phyloP scores from a whole-genome alignment of 2,888 invertebrate genomes.

The Thalpophila matura region DNA sequence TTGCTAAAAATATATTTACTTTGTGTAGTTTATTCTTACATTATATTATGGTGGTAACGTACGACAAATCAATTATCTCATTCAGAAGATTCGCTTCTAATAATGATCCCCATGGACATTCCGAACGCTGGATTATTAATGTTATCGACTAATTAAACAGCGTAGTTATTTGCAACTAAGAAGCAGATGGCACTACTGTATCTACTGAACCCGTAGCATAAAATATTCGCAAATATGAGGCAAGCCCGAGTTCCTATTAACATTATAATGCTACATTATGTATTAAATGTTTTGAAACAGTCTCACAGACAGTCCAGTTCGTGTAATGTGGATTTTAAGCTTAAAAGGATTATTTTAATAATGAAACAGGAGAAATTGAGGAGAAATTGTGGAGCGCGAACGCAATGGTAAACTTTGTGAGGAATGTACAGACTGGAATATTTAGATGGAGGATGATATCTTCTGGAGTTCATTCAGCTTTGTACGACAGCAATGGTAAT shows the following conservation, averaged over 20 bases:
- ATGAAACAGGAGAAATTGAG: constrained; percentile 50
- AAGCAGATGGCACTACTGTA: not conserved
- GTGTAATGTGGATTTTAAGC: constrained; percentile 50
- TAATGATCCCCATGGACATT: too few relatives aligned
- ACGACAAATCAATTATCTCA: too few relatives aligned
- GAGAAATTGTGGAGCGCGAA: constrained; percentile 29
- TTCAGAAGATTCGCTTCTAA: too few relatives aligned
- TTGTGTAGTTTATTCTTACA: too few relatives aligned
- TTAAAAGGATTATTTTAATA: constrained; percentile 62
- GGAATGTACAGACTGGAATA: constrained; percentile 4
- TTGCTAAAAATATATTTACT: too few relatives aligned
- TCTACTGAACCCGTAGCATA: not conserved
- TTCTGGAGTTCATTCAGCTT: not conserved
- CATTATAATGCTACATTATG: constrained; percentile 46
- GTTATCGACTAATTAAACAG: too few relatives aligned
- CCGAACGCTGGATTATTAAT: too few relatives aligned
- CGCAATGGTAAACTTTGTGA: constrained; percentile 43
- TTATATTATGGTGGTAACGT: too few relatives aligned
- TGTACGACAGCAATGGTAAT: not conserved
- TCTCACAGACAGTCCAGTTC: constrained; percentile 44
- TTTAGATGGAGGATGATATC: not conserved
- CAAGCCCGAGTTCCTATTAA: constrained; percentile 27
- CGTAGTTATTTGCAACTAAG: not conserved
- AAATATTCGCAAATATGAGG: constrained; percentile 25
- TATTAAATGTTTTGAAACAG: constrained; percentile 52